Conservation (phyloP, 2,888 invertebrate species). For the Euzophera pinguis region DNA sequence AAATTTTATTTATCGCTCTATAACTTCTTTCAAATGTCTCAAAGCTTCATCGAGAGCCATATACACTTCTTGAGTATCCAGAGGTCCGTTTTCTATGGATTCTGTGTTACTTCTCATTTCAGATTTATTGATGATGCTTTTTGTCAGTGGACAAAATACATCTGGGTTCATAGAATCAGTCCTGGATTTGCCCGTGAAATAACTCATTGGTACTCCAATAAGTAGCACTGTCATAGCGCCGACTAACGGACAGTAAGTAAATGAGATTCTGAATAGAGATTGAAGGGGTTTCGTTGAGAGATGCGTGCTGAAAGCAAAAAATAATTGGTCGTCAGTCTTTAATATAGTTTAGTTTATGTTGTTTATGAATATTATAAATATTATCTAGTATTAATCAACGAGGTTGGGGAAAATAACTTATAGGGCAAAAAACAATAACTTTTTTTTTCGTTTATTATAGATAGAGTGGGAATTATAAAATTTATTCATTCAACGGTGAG, state of each 20-base stretch:
- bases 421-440: no score
- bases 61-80: slow-evolving; percentile 63
- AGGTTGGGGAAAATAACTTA: no score
- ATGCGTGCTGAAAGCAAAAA: slow-evolving; percentile 45
- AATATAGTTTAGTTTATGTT: no score
- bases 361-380: no score
- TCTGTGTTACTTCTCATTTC: slow-evolving; percentile 48
- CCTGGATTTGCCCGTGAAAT: slow-evolving; percentile 77
- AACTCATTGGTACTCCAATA: slow-evolving; percentile 82
- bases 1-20: slow-evolving; percentile 44
- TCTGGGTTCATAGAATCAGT: slow-evolving; percentile 79
- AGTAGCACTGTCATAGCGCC: slow-evolving; percentile 80
- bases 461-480: no score
- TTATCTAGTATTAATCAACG: no score
- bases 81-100: slow-evolving; percentile 51
- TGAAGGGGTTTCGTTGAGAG: slow-evolving; percentile 61
- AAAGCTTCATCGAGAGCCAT: slow-evolving; percentile 65
- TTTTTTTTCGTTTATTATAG: no score
- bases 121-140: slow-evolving; percentile 66
- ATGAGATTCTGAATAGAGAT: slow-evolving; percentile 82
- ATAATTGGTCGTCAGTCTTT: no score
- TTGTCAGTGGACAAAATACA: slow-evolving; percentile 78
- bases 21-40: slow-evolving; percentile 68
- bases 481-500: no score
- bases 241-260: slow-evolving; percentile 84